A percentile compares a stretch with the other conserved stretches of the same genome.
Conservation (phyloP, 2,888 invertebrate genomes). For the Camptogramma bilineatum region DNA sequence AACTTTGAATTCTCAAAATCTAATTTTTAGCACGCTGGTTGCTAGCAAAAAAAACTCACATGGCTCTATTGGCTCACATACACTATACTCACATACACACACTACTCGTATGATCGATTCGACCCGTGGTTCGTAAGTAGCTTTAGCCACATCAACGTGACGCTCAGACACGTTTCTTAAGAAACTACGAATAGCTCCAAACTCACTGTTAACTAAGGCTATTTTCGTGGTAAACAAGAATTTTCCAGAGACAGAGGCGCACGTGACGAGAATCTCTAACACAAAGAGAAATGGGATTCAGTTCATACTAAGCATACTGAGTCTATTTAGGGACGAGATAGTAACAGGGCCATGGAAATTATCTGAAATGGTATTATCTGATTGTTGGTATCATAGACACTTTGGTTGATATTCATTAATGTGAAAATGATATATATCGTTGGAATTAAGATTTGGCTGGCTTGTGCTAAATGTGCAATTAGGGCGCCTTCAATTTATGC, state of each 20-base stretch:
- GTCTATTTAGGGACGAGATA: conserved; percentile 1
- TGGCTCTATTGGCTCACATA: no score
- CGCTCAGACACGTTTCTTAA: background rate
- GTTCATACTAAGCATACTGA: background rate
- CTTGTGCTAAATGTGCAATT: no score
- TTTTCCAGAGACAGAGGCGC: conserved; percentile 34
- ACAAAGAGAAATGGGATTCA: conserved; percentile 5
- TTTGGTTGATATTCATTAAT: no score
- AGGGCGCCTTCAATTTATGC: no score
- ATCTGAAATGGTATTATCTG: background rate
- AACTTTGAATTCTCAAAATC: no score
- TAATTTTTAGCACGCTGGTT: no score
- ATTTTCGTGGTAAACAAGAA: conserved; percentile 43
- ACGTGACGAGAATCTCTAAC: conserved; percentile 35
- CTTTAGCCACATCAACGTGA: background rate
- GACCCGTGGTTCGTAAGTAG: background rate
- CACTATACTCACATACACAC: no score
- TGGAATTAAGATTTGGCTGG: no score
- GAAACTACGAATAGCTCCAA: conserved; percentile 26
- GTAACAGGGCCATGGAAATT: background rate
- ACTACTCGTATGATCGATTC: no score
- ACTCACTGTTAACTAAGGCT: conserved; percentile 36
- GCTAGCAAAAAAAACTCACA: no score
- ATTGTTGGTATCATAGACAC: background rate
- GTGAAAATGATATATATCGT: no score